These are phyloP conservation scores for Ashinkailepas kermadecensis DNA, from an alignment of 2,888 invertebrate genomes.

Conservation along the genomic window DNA sequence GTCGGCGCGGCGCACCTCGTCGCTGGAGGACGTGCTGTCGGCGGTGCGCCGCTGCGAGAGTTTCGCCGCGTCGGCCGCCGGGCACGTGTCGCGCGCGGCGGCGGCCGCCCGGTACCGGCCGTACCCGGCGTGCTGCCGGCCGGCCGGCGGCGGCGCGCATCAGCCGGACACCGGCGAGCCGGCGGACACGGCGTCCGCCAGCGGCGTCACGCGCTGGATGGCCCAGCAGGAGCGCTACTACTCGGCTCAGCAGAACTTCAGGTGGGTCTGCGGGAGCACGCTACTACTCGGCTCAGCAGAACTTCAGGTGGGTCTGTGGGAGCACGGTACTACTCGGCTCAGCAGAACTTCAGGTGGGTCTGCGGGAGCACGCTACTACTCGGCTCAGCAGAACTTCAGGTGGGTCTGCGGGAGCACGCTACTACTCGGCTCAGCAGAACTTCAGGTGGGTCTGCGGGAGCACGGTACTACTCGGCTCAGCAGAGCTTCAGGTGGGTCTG, in stretches of 20 bases:
- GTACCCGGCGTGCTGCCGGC: not conserved
- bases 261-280: not conserved
- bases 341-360: no score
- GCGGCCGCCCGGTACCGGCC: not conserved
- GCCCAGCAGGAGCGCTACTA: not conserved
- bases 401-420: no score
- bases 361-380: no score
- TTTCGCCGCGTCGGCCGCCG: not conserved
- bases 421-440: no score
- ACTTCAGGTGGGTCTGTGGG: no score
- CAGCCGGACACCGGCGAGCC: not conserved
- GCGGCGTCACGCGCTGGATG: not conserved
- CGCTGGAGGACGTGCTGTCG: conserved; percentile 6
- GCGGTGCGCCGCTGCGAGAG: not conserved
- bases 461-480: no score
- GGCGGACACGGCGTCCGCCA: not conserved
- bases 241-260: not conserved
- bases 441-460: no score
- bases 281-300: no score
- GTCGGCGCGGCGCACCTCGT: not conserved
- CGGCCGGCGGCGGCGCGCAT: not conserved
- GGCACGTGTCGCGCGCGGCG: not conserved
- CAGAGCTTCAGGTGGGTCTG: no score
- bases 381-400: no score
- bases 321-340: no score